Base-by-base conservation (phyloP, 2,797 vertebrate genomes). In the Geotrypetes seraphini region DNA sequence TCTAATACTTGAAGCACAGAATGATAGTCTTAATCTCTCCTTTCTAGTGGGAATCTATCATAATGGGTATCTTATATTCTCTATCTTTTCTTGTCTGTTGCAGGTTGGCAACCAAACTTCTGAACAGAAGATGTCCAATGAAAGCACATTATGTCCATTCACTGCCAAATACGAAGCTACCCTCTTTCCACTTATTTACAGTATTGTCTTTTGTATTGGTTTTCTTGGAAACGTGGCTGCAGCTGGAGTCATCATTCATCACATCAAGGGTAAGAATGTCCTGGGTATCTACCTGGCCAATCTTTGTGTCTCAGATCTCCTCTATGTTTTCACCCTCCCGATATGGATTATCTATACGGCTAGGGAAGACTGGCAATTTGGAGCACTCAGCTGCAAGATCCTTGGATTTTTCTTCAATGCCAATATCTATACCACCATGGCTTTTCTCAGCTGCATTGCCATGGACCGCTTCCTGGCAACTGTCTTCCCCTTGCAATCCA, bases 391-490 rank as follows among this genome's bases (percentile, higher is more conserved):
- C 11, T 60, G 57, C 22, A 51, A 47, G n/a, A 25, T 33, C 6
- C 37, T 47, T 10, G 47, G 46, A 26, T 57, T 58, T 27, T 25
- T 54, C 37, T 58, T 58, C 36, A 36, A 53, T 23, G 24, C 50
- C 22, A 52, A 60, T 27, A 42, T 55, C 7, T 52, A 57, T 21
- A 13, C 48, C 28, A 56, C 42, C 10, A 40, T 56, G 16, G 10
- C 31, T 16, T 47, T 60, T 22, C 52, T 56, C 5, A 39, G 57
- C 13, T 47, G 48, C 21, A 48, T 60, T 19, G 40, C 51, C 18
- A 15, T 38, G 16, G 50, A 54, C 36, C 50, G 50, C 26, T 58
- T 33, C 31, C 27, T 56, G 12, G 52, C 40, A 16, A 33, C 33
- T 14, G 39, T 25, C 5, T 39, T 43, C 19, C 56, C 52, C 0